Evolutionary conservation across 2,797 vertebrate species (phyloP).

Genomic region (Myripristis jacobus): DNA sequence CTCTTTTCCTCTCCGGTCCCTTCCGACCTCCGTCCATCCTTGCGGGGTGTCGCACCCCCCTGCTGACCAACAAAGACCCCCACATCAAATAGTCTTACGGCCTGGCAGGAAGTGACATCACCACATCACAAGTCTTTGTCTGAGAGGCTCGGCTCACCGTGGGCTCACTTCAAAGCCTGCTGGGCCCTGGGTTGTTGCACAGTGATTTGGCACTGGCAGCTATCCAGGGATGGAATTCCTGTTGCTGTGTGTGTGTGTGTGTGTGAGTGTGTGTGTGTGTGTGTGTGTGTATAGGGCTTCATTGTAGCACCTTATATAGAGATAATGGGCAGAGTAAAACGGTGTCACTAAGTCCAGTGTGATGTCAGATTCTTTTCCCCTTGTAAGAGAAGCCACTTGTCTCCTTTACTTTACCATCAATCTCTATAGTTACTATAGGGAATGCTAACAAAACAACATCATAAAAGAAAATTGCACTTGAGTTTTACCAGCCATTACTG

Average conservation of each 20-base stretch:
- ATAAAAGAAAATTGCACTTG: slow-evolving; percentile 73
- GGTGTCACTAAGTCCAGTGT: slow-evolving; percentile 15
- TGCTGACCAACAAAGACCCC: slow-evolving; percentile 52
- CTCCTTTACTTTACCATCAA: slow-evolving; percentile 44
- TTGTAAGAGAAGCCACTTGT: too few relatives aligned
- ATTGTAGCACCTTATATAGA: slow-evolving; percentile 62
- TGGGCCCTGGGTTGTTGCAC: slow-evolving; percentile 26
- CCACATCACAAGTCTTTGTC: slow-evolving; percentile 68
- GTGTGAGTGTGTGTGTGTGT: slow-evolving; percentile 18
- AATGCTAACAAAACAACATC: slow-evolving; percentile 74
- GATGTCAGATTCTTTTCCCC: slow-evolving; percentile 6
- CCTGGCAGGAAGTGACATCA: slow-evolving; percentile 71
- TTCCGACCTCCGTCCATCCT: slow-evolving; percentile 53
- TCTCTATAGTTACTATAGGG: slow-evolving; percentile 70
- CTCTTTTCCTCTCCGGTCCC: slow-evolving; percentile 37
- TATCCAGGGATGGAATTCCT: slow-evolving; percentile 63
- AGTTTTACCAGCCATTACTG: slow-evolving; percentile 72
- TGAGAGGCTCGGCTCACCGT: slow-evolving; percentile 39
- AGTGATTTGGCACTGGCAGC: slow-evolving; percentile 64
- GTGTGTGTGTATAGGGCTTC: slow-evolving; percentile 16
- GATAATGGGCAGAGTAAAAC: slow-evolving; percentile 29
- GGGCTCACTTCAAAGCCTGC: slow-evolving; percentile 54
- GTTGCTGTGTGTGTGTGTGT: slow-evolving; percentile 40
- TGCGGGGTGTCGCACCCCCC: slow-evolving; percentile 54
- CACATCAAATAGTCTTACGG: slow-evolving; percentile 67